Conservation (phyloP, 92 coral and sea anemone species). For the Umimayanthus chanpuru region DNA sequence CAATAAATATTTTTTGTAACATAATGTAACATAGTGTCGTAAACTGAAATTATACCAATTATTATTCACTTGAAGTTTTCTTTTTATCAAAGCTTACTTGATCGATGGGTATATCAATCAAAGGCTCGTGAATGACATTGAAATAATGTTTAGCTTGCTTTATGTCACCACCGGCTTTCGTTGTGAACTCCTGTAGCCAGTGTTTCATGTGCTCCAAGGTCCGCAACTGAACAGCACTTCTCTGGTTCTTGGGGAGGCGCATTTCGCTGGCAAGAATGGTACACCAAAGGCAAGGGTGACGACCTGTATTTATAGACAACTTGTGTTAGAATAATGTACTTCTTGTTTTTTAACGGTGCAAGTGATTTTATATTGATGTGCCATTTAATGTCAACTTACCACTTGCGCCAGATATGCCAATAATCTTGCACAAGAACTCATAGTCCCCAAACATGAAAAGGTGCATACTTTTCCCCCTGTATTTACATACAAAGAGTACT, state of each 20-base stretch:
- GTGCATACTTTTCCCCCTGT: neutral
- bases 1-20: no score
- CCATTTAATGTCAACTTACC: neutral
- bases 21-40: no score
- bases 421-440: conserved; percentile 16
- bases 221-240: neutral
- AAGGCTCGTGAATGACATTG: conserved; percentile 29
- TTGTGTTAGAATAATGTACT: no score
- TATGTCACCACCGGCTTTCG: conserved; percentile 15
- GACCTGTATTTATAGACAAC: neutral
- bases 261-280: neutral
- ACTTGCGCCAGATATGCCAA: conserved; percentile 32
- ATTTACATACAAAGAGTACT: neutral
- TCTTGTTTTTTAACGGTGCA: no score
- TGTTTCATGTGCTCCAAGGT: conserved; percentile 25
- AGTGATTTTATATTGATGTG: no score
- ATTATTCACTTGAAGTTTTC: no score
- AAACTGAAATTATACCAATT: no score
- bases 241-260: conserved; percentile 19
- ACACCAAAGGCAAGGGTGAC: conserved; percentile 23
- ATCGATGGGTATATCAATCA: conserved; percentile 30
- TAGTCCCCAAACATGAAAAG: conserved; percentile 6
- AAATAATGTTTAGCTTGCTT: conserved; percentile 22
- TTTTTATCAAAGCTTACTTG: conserved; percentile 8
- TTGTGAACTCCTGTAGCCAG: neutral